Evolutionary conservation across 1,140 invertebrate genomes (phyloP).

Genomic region (Platyscapa corneri): DNA sequence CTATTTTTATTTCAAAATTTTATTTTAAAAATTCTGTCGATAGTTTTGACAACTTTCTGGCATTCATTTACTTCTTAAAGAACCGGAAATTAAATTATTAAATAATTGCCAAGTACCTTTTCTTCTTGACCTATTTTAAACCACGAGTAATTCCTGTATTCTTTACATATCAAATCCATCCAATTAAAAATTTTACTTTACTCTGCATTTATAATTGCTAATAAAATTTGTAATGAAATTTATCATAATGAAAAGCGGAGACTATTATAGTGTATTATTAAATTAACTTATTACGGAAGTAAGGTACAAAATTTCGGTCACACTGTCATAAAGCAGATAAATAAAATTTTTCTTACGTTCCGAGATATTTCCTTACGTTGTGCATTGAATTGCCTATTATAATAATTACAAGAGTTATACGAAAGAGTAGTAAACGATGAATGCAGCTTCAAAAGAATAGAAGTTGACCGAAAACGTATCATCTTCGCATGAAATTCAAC

Average conservation of each 20-base stretch:
- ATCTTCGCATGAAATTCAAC: constrained; percentile 25
- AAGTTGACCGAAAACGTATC: not conserved
- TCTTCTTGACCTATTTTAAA: no score
- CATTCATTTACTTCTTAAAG: no score
- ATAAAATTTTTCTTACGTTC: constrained; percentile 38
- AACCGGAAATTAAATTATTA: no score
- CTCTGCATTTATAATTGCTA: no score
- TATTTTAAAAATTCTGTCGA: no score
- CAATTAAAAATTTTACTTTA: no score
- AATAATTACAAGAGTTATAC: constrained; percentile 34
- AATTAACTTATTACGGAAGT: not conserved
- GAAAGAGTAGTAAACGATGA: not conserved
- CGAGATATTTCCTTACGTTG: not conserved
- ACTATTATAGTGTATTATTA: not conserved
- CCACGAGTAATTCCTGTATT: no score
- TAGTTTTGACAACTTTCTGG: no score
- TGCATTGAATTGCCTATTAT: not conserved
- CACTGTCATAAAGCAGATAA: not conserved
- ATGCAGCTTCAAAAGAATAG: not conserved
- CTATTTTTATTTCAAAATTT: no score
- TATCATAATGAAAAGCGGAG: not conserved
- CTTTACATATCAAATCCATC: no score
- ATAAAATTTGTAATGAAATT: not conserved
- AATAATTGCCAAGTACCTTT: no score
- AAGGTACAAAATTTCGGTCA: not conserved